phyloP scores from a whole-genome alignment of 2,797 vertebrate species.

The Coregonus suidteri region DNA sequence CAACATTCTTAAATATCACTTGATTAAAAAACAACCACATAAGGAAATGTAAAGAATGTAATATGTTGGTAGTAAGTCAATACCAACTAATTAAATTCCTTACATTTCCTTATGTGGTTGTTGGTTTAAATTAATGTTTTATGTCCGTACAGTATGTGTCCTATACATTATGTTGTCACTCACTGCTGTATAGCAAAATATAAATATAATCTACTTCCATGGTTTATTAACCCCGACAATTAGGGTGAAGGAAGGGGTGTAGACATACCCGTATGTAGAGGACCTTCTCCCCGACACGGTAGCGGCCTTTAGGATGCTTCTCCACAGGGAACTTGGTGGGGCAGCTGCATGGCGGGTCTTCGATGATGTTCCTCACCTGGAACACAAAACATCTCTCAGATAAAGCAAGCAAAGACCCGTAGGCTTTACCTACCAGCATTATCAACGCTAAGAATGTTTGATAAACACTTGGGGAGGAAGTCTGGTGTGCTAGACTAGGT shows the following conservation, averaged over 20 bases:
- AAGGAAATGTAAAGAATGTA: no score
- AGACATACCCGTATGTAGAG: conserved; percentile 74
- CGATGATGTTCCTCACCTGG: conserved; percentile 90
- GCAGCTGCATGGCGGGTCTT: conserved; percentile 92
- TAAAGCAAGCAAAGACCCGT: not conserved
- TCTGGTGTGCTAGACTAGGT: no score
- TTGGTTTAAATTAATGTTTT: not conserved
- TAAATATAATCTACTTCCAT: not conserved
- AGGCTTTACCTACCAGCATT: not conserved
- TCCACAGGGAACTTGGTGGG: conserved; percentile 87
- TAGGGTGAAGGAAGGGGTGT: not conserved
- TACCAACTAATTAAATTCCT: no score
- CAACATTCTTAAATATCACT: not conserved
- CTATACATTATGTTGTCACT: not conserved
- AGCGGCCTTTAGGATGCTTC: conserved; percentile 92
- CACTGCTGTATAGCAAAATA: not conserved
- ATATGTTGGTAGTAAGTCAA: no score
- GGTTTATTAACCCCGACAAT: not conserved
- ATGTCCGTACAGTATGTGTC: not conserved
- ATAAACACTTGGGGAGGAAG: not conserved
- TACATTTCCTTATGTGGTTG: no score
- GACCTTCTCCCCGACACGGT: conserved; percentile 93
- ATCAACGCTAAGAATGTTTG: not conserved
- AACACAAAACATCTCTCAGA: conserved; percentile 20
- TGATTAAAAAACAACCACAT: no score